Evolutionary conservation across 2,113 vertebrate genomes (phyloP), one percentile per base, ranked within the genome.

Genomic region (Condylura cristata): DNA sequence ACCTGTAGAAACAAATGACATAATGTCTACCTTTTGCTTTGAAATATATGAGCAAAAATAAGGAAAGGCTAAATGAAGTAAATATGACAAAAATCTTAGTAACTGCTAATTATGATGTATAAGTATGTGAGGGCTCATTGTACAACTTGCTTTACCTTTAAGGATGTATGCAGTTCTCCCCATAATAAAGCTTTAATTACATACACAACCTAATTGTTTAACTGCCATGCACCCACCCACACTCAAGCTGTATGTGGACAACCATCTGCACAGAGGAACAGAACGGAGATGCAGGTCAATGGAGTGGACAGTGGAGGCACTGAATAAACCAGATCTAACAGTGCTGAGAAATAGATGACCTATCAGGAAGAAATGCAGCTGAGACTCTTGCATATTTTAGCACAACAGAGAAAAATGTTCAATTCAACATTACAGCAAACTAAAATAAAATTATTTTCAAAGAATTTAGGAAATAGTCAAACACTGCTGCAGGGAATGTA

Each of bases 361-460:
- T 16, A 41, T 4, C 0, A 17, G 24, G 82, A 81, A 79, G 89
- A 76, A 60, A 74, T 10, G 7, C 66, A 85, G 70, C 37, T 58
- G n/a, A 78, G 68, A 41, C 66, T 66, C 53, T 41, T 3, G 24
- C 56, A 44, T 71, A 83, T 76, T 70, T 65, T n/a, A 83, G 68
- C 16, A 63, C 81, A 68, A 65, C 58, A 79, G 51, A n/a, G 84
- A n/a, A 66, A 79, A 74, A 70, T 37, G 48, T 56, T 48, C 16
- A 14, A 28, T 76, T 93, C 39, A 44, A 3, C 74, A 39, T 93
- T 65, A 91, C 80, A 86, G 53, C 72, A 71, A 75, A 65, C 60
- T n/a, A 71, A 89, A 89, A 93, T 65, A 26, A 90, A 90, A 88
- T 72, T 26, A 89, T 84, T 93, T 87, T 72, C 48, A 90, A 66